Evolutionary conservation across 2,797 vertebrate genomes (phyloP), one percentile per base, ranked within the genome.

Genomic region (Danionella dracula): DNA sequence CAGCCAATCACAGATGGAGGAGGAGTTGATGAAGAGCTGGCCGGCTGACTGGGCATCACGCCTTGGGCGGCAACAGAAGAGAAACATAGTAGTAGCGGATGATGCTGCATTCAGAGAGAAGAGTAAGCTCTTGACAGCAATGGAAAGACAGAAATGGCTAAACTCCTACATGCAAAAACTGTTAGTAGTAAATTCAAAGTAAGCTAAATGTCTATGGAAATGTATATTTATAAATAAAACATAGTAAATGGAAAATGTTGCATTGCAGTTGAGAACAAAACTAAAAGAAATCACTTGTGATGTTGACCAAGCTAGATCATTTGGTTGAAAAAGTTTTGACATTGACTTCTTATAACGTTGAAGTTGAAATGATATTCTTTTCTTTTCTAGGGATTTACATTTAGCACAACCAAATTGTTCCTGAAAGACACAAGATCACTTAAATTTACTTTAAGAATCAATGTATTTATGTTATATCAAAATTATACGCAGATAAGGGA

Each of bases 131-230:
- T 85, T 93, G 68, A 92, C 92, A 0, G 90, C 92, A n/a, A 92
- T 94, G 84, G 89, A 95, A 82, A 88, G 93, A 76, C 92, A 93
- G 81, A 93, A 91, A 81, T 94, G 93, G 93, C 90, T 95, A 59
- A 92, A 93, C 78, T 91, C 92, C 4, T 93, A 93, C 79, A 90
- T 93, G 88, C 90, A 93, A 74, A 92, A 92, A 72, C 85, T 94
- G 21, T 83, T 92, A 62, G 89, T 94, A 72, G 87, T 92, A 27
- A 88, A 91, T 41, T 89, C 88, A 2, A 86, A 82, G 64, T 74
- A 63, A 54, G 49, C 35, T 0, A 1, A 19, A 23, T 16, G 34
- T 37, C 10, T 38, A 42, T 48, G 12, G 7, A 45, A 16, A 5
- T 29, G 46, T 50, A 42, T 7, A 40, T 32, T 9, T 9, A 46